A percentile compares a stretch with the other conserved stretches of the same genome.
Evolutionary conservation across 2,797 vertebrate genomes (phyloP).

Genomic region (Hemitrygon akajei): DNA sequence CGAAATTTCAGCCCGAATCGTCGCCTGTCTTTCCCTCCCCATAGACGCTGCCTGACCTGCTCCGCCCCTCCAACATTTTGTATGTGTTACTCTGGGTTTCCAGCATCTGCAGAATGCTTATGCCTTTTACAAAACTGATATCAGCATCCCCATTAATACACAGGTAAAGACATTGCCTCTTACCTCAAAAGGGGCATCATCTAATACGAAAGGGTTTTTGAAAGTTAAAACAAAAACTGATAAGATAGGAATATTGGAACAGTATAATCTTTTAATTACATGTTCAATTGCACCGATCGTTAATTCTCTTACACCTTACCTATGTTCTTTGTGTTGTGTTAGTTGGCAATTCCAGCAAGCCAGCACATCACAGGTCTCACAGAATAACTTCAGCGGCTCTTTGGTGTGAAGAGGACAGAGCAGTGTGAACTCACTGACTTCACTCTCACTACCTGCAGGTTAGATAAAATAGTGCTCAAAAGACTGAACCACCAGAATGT

Average conservation of each 20-base stretch:
- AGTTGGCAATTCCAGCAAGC: slow-evolving; percentile 59
- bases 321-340: slow-evolving; percentile 65
- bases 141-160: neutral
- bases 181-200: neutral
- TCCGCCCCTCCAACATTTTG: too few species aligned
- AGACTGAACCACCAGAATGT: neutral
- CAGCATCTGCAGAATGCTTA: too few species aligned
- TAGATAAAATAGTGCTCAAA: slow-evolving; percentile 40
- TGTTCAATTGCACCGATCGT: neutral
- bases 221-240: neutral
- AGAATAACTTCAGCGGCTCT: slow-evolving; percentile 61
- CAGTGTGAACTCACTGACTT: slow-evolving; percentile 44
- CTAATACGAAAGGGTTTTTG: neutral
- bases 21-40: too few species aligned
- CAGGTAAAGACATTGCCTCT: too few species aligned
- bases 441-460: slow-evolving; percentile 49
- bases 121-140: neutral
- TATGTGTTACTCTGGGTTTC: too few species aligned
- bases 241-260: neutral
- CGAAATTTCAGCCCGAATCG: too few species aligned
- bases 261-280: neutral
- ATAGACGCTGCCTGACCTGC: too few species aligned
- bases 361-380: slow-evolving; percentile 62
- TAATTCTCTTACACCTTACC: slow-evolving; percentile 46
- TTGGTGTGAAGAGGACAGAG: slow-evolving; percentile 57